Base-by-base conservation (phyloP, 2,113 vertebrate genomes). In the Nanorana parkeri region DNA sequence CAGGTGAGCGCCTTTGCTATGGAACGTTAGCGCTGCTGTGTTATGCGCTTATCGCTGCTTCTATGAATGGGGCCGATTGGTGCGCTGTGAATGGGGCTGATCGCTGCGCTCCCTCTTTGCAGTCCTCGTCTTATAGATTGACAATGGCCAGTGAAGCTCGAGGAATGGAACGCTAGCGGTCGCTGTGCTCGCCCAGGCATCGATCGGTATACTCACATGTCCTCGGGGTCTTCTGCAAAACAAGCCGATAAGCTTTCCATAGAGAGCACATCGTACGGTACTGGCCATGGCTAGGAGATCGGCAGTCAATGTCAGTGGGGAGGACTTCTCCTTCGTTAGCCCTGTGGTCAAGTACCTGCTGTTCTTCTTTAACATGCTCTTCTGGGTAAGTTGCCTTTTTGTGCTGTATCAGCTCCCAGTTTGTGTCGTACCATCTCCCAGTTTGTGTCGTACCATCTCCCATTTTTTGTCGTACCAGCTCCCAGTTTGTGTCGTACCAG, bases 351-450 rank as follows among this genome's bases (percentile, higher is more conserved):
- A 99, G 87, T 98, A 96, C 86, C 90, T 96, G 26, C 94, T 99
- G 3, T 98, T 97, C 88, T 79, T 96, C 68, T 98, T 97, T 88
- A 99, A 98, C 87, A 90, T 94, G 81, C 84, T 98, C 28, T 98
- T 98, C 83, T 99, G 97, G 96, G 97, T 99, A 90, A 98, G 97
- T 91, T n/a, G n/a, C n/a, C n/a, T n/a, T n/a, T n/a, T n/a, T n/a
- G n/a, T n/a, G n/a, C n/a, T n/a, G n/a, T n/a, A n/a, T n/a, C n/a
- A n/a, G n/a, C n/a, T n/a, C n/a, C n/a, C n/a, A n/a, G n/a, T n/a
- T n/a, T n/a, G n/a, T n/a, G n/a, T n/a, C n/a, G n/a, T n/a, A n/a
- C n/a, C n/a, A n/a, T n/a, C n/a, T n/a, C n/a, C n/a, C n/a, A n/a
- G n/a, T n/a, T n/a, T n/a, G n/a, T n/a, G n/a, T n/a, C n/a, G n/a